phyloP scores from a whole-genome alignment of 1,140 invertebrate species.

The Neocloeon triangulifer region DNA sequence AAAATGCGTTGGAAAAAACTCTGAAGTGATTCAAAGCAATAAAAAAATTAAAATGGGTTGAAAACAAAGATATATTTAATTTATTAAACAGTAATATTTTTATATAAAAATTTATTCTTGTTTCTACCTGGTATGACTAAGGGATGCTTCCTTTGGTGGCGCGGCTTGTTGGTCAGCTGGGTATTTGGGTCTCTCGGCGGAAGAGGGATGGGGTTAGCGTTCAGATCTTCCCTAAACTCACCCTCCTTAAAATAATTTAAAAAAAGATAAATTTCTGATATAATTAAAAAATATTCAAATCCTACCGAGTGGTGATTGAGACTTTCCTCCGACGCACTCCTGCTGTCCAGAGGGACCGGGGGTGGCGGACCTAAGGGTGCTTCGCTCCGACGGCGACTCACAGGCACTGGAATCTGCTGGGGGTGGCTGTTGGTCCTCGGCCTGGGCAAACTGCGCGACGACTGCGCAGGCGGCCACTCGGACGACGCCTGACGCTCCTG shows the following conservation, averaged over 20 bases:
- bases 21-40: too few species aligned
- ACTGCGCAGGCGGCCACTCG: not conserved
- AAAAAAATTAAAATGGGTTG: too few species aligned
- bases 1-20: too few species aligned
- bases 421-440: constrained; percentile 12
- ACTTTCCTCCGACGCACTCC: not conserved
- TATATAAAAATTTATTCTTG: too few species aligned
- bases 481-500: not conserved
- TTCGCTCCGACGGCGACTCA: constrained; percentile 18
- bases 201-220: constrained; percentile 51
- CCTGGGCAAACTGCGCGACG: too few species aligned
- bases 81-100: too few species aligned
- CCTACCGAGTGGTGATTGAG: too few species aligned
- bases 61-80: too few species aligned
- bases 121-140: constrained; percentile 51
- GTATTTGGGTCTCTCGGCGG: constrained; percentile 59
- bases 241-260: too few species aligned
- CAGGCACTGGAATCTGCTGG: constrained; percentile 14
- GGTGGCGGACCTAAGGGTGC: not conserved
- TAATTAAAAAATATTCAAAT: too few species aligned
- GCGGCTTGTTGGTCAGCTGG: constrained; percentile 35
- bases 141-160: constrained; percentile 71
- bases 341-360: not conserved
- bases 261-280: too few species aligned
- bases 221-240: constrained; percentile 14